These are phyloP conservation scores for Melolontha melolontha DNA, from an alignment of 2,888 invertebrate genomes.

Conservation along the genomic window DNA sequence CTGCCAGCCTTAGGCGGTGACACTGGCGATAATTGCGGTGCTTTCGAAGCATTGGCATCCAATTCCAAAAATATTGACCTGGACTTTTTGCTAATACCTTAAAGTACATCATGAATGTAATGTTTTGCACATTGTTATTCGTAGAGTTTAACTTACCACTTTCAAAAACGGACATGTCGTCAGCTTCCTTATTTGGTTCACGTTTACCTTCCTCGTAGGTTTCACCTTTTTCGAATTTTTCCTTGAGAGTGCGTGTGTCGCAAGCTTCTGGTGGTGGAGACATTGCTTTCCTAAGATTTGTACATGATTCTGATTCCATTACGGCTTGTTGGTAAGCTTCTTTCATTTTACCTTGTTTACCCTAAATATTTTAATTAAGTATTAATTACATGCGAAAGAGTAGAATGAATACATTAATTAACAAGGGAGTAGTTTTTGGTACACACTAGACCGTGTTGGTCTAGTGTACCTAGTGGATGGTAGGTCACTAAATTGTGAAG, in stretches of 20 bases:
- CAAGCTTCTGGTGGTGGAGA: constrained; percentile 71
- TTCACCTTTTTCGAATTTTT: constrained; percentile 86
- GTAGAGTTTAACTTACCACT: constrained; percentile 70
- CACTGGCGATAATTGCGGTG: constrained; percentile 72
- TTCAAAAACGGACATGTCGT: constrained; percentile 82
- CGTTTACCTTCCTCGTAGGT: constrained; percentile 71
- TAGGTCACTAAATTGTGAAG: too few species aligned
- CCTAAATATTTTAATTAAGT: constrained; percentile 68
- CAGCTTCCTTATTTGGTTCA: constrained; percentile 69
- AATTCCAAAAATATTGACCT: constrained; percentile 87
- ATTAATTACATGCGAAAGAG: not conserved
- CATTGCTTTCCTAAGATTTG: constrained; percentile 68
- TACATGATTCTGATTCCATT: constrained; percentile 76
- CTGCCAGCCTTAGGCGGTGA: constrained; percentile 69
- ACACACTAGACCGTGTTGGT: too few species aligned
- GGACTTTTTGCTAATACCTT: constrained; percentile 89
- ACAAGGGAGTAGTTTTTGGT: too few species aligned
- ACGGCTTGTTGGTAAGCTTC: constrained; percentile 94
- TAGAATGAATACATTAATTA: not conserved
- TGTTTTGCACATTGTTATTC: not conserved
- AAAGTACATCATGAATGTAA: constrained; percentile 36
- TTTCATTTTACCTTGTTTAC: constrained; percentile 90
- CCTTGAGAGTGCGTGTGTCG: constrained; percentile 69
- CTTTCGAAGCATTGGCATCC: constrained; percentile 80
- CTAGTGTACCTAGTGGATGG: too few species aligned